These are phyloP conservation scores for Hyperoodon ampullatus DNA, from an alignment of 2,113 vertebrate species.

Conservation along the genomic window DNA sequence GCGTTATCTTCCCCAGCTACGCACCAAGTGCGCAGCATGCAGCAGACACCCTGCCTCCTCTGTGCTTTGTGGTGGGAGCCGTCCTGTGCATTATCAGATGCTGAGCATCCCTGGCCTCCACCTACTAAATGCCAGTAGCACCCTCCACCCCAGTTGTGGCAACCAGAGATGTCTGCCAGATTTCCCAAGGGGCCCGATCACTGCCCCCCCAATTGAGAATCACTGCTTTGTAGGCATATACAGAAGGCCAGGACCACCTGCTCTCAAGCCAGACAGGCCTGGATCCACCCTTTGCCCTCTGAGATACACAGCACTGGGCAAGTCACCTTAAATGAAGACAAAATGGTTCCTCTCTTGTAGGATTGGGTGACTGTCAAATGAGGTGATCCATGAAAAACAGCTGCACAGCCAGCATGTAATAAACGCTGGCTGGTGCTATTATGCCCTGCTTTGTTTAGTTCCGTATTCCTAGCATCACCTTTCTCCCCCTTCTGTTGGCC, in stretches of 20 bases:
- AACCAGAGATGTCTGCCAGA: too few species aligned
- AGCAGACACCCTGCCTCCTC: too few species aligned
- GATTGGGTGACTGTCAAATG: neutral
- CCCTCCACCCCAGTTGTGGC: neutral
- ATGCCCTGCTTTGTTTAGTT: fast-evolving
- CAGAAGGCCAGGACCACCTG: neutral
- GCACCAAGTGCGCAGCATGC: neutral
- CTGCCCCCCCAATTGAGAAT: neutral
- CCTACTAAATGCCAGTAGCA: neutral
- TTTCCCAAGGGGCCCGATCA: neutral
- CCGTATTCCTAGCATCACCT: neutral
- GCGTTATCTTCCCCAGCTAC: fast-evolving
- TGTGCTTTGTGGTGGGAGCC: neutral
- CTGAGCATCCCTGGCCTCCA: neutral
- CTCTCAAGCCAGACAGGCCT: neutral
- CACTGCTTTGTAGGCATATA: neutral
- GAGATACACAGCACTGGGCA: neutral
- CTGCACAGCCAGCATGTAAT: fast-evolving
- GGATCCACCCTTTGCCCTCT: neutral
- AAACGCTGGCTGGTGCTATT: fast-evolving
- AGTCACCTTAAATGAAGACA: neutral
- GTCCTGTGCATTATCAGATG: too few species aligned
- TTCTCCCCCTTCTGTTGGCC: neutral
- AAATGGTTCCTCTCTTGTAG: neutral
- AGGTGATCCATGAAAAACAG: neutral